phyloP scores from a whole-genome alignment of 2,797 vertebrate species.

The Eidolon dupreanum region DNA sequence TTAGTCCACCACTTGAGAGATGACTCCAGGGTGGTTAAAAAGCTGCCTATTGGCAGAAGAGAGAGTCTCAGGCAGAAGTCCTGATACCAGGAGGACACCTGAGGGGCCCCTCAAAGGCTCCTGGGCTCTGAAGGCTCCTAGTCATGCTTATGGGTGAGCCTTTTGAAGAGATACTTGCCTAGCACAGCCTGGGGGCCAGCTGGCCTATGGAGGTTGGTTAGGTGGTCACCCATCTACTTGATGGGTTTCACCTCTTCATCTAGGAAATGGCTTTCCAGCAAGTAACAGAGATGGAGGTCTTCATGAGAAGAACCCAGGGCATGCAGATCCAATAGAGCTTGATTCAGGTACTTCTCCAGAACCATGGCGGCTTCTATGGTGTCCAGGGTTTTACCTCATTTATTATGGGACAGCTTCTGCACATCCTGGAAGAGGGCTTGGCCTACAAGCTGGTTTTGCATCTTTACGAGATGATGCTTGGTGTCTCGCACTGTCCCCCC shows the following conservation, averaged over 20 bases:
- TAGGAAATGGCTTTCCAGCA: background rate
- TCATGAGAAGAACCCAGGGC: background rate
- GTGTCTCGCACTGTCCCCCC: no score
- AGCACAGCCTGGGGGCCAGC: background rate
- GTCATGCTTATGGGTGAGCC: no score
- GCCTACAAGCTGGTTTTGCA: background rate
- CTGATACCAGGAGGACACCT: background rate
- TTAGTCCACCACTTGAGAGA: background rate
- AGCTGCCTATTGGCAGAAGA: background rate
- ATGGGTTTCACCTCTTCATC: background rate
- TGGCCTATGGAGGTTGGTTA: background rate
- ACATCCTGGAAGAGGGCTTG: background rate
- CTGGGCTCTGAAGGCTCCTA: background rate
- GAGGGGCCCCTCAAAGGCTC: background rate
- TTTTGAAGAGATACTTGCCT: background rate
- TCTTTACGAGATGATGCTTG: no score
- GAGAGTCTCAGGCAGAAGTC: background rate
- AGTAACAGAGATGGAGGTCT: background rate
- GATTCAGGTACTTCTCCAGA: background rate
- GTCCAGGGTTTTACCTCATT: background rate
- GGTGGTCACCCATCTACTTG: background rate
- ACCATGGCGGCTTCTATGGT: no score
- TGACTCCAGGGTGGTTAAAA: background rate
- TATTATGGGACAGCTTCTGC: background rate
- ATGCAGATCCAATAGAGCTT: background rate